Evolutionary conservation across 2,113 vertebrate genomes (phyloP).

Genomic region (Pseudorasbora parva): DNA sequence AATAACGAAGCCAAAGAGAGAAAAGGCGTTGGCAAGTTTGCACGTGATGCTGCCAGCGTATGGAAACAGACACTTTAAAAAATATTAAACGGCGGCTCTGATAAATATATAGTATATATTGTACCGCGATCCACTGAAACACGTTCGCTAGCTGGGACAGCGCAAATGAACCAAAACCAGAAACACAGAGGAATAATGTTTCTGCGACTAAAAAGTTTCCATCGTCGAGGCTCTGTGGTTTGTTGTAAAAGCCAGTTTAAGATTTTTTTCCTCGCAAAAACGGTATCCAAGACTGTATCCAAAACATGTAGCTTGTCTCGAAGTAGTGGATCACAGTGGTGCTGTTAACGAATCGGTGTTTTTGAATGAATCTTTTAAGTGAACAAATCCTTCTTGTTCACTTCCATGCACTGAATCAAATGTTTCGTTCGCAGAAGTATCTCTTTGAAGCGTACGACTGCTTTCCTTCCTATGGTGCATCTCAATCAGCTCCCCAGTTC

Average conservation of each 20-base stretch:
- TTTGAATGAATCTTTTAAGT: not conserved
- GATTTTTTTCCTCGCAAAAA: not conserved
- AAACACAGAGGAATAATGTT: not conserved
- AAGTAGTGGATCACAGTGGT: not conserved
- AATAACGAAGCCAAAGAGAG: slow-evolving; percentile 42
- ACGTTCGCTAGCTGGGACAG: not conserved
- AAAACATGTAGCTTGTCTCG: not conserved
- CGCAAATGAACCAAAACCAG: not conserved
- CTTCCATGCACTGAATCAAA: not conserved
- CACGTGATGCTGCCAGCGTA: slow-evolving; percentile 40
- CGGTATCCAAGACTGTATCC: not conserved
- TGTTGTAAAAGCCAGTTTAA: not conserved
- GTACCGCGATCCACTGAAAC: not conserved
- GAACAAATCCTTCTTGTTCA: slow-evolving; percentile 4
- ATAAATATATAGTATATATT: too few relatives aligned
- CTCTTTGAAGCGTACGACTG: not conserved
- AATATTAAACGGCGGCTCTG: not conserved
- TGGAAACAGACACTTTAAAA: not conserved
- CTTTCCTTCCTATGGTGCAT: not conserved
- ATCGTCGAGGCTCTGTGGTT: not conserved
- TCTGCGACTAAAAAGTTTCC: slow-evolving; percentile 31
- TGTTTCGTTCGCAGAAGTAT: not conserved
- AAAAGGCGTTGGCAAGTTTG: slow-evolving; percentile 72
- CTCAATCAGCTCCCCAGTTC: too few relatives aligned
- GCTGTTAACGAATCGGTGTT: not conserved